Base-by-base conservation (phyloP, 2,797 vertebrate species). In the Melopsittacus undulatus region DNA sequence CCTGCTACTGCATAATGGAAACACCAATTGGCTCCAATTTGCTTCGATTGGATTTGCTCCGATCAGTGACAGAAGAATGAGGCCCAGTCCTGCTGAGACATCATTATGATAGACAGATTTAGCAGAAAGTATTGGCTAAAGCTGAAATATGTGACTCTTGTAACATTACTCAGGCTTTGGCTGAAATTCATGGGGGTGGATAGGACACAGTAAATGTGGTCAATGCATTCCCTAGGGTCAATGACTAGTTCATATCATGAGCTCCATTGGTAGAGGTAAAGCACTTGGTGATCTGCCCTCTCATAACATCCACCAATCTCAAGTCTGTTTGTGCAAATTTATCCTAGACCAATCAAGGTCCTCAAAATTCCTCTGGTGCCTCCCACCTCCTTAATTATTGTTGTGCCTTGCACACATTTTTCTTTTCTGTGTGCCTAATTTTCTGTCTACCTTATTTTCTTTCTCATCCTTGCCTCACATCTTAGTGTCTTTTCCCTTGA, bases 71-170 rank as follows among this genome's bases (percentile, higher is more conserved):
- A 95, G 86, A 95, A 90, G 92, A 90, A 93, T 11, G 64, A 77
- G 88, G 83, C 83, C 87, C 57, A 76, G 91, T 93, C 96, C 96
- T 97, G 96, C 97, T 96, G 97, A 38, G 89, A 96, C 96, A 96
- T 95, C 96, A 84, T 92, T 91, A 94, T 80, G 87, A 96, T 93
- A 94, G 96, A 92, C 95, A 91, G 85, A 87, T 90, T 89, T 59
- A 94, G 82, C 59, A 91, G 83, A 59, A 88, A 91, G 46, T 70
- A 88, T 92, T 94, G 92, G 95, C 91, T 92, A 66, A 34, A 67
- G 82, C 43, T 84, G 76, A 94, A 94, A 90, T 86, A 93, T 45
- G 66, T 40, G 84, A 51, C 69, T 90, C 62, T 57, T 5, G 75
- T 75, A 87, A 76, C 29, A 2, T 27, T 42, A 20, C 43, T 86